A percentile compares a stretch with the other conserved stretches of the same genome.
These are phyloP conservation scores for Parasteatoda tepidariorum DNA, from an alignment of 1,140 invertebrate species.

Conservation along the genomic window DNA sequence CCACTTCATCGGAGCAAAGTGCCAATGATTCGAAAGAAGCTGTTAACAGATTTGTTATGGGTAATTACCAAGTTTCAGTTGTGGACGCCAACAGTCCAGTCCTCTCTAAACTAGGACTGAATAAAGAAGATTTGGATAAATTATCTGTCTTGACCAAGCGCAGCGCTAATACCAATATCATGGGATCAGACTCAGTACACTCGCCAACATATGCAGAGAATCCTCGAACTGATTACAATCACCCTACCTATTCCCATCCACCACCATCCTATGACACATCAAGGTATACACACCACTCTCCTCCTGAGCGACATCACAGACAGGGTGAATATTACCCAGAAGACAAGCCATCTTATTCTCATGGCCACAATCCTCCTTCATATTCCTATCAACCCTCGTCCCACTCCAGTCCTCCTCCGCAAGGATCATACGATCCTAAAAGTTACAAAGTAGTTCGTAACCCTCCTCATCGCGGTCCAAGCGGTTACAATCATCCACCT, in stretches of 20 bases:
- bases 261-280: neutral
- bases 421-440: constrained; percentile 38
- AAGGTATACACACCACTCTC: neutral
- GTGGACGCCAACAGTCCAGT: constrained; percentile 36
- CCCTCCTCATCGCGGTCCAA: neutral
- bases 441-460: constrained; percentile 22
- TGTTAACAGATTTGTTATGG: neutral
- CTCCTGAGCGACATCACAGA: neutral
- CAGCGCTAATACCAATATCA: neutral
- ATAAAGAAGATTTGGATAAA: constrained; percentile 35
- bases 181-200: constrained; percentile 28
- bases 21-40: constrained; percentile 4
- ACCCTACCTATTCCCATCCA: neutral
- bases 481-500: neutral
- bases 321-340: constrained; percentile 11
- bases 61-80: constrained; percentile 39
- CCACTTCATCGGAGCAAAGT: neutral
- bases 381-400: neutral
- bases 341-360: too few relatives aligned
- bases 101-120: constrained; percentile 23
- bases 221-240: constrained; percentile 2
- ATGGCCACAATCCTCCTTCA: neutral
- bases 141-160: constrained; percentile 23
- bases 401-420: constrained; percentile 11
- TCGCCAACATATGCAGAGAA: constrained; percentile 39